Conservation (phyloP, 30 jellyfish, hydroid and myxozoan species). For the Sanderia malayensis region DNA sequence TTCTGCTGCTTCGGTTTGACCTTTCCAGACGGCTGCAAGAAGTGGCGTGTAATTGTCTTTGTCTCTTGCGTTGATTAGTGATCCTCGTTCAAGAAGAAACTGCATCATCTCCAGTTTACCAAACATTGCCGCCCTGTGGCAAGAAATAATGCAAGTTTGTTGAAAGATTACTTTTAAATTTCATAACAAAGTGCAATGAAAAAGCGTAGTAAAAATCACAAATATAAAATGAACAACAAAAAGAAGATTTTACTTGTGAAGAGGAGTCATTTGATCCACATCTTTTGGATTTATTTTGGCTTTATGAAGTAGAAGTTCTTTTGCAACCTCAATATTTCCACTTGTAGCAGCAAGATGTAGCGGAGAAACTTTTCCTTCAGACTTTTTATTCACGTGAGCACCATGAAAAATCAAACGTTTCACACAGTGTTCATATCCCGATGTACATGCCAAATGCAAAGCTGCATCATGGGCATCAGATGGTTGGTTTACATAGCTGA, state of each 20-base stretch:
- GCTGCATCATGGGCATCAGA: constrained; percentile 81
- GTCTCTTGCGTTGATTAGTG: constrained; percentile 69
- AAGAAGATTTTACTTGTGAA: constrained; percentile 80
- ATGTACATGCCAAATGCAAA: constrained; percentile 88
- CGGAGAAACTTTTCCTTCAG: constrained; percentile 81
- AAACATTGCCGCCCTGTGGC: constrained; percentile 80
- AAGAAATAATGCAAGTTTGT: too few species aligned
- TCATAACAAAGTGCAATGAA: too few species aligned
- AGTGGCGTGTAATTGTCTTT: constrained; percentile 87
- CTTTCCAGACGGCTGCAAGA: constrained; percentile 89
- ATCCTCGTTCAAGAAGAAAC: constrained; percentile 69
- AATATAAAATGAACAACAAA: too few species aligned
- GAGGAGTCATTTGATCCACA: constrained; percentile 80
- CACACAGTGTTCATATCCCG: constrained; percentile 76
- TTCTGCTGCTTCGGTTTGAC: constrained; percentile 82
- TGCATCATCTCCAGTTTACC: constrained; percentile 67
- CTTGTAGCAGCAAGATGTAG: constrained; percentile 90
- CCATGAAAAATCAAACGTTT: constrained; percentile 73
- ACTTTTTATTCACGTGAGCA: constrained; percentile 76
- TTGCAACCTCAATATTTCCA: constrained; percentile 73
- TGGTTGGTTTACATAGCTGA: constrained; percentile 41
- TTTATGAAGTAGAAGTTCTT: constrained; percentile 31
- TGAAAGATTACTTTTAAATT: too few species aligned
- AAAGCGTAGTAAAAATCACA: too few species aligned
- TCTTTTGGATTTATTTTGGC: constrained; percentile 85